Percentiles rank a stretch among this genome's conserved stretches.
These are phyloP conservation scores for Phaonia tiefii DNA, from an alignment of 2,888 invertebrate species.

Conservation along the genomic window DNA sequence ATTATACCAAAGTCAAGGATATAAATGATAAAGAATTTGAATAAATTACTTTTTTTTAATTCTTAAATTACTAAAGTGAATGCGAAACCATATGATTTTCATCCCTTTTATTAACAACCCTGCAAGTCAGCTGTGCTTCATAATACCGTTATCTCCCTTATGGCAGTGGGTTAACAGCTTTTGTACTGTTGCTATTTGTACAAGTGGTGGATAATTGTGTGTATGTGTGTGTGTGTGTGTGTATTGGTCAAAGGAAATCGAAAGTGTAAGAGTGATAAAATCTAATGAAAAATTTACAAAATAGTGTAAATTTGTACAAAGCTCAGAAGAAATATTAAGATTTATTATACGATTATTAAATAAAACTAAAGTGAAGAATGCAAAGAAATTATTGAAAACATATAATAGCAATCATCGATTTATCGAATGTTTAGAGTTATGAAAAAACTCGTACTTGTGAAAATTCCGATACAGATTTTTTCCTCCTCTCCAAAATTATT, in stretches of 20 bases:
- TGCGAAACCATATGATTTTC: slow-evolving; percentile 27
- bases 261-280: slow-evolving; percentile 43
- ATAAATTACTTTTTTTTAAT: too few relatives aligned
- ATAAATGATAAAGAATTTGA: too few relatives aligned
- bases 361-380: neutral
- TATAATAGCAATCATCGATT: too few relatives aligned
- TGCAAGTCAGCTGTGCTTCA: slow-evolving; percentile 51
- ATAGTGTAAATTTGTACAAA: neutral
- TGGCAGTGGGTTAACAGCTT: slow-evolving; percentile 43
- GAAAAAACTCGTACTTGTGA: slow-evolving; percentile 12
- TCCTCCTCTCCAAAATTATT: neutral
- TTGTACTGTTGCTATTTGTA: slow-evolving; percentile 56
- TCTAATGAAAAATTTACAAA: slow-evolving; percentile 9
- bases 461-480: slow-evolving; percentile 60
- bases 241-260: slow-evolving; percentile 30
- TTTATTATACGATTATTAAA: too few relatives aligned
- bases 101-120: slow-evolving; percentile 9
- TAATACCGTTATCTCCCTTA: slow-evolving; percentile 58
- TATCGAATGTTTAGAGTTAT: neutral
- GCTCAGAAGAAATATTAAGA: too few relatives aligned
- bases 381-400: slow-evolving; percentile 39
- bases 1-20: too few relatives aligned
- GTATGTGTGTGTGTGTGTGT: slow-evolving; percentile 45
- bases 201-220: slow-evolving; percentile 29
- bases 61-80: too few relatives aligned